phyloP scores from a whole-genome alignment of 2,113 vertebrate genomes.

The Nematolebias whitei region DNA sequence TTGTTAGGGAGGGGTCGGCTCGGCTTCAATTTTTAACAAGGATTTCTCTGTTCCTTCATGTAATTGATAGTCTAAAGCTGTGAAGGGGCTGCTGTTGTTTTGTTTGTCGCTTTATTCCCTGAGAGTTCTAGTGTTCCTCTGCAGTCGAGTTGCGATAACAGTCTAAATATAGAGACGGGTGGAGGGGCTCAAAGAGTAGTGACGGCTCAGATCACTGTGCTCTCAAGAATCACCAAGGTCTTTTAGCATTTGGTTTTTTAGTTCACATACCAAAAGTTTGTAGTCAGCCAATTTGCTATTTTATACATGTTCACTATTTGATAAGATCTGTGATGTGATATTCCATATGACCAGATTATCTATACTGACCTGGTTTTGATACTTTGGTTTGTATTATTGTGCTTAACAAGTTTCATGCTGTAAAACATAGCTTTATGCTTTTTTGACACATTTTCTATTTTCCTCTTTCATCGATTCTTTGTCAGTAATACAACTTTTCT shows the following conservation, averaged over 20 bases:
- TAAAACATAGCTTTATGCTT: too few relatives aligned
- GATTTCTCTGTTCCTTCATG: slow-evolving; percentile 52
- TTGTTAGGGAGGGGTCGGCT: slow-evolving; percentile 36
- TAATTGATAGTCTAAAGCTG: slow-evolving; percentile 51
- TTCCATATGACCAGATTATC: too few relatives aligned
- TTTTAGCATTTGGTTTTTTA: slow-evolving; percentile 23
- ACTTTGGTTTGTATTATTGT: too few relatives aligned
- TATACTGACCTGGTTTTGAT: too few relatives aligned
- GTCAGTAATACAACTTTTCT: too few relatives aligned
- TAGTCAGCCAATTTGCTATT: not conserved
- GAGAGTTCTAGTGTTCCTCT: slow-evolving; percentile 57
- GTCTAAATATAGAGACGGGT: slow-evolving; percentile 66
- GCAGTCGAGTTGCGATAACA: slow-evolving; percentile 58
- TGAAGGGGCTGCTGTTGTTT: slow-evolving; percentile 52
- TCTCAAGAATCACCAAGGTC: slow-evolving; percentile 18
- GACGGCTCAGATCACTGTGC: slow-evolving; percentile 25
- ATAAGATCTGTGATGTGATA: not conserved
- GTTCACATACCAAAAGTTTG: not conserved
- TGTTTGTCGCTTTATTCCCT: slow-evolving; percentile 52
- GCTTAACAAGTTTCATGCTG: too few relatives aligned
- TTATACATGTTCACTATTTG: not conserved
- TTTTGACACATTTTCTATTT: too few relatives aligned
- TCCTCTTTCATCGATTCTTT: too few relatives aligned
- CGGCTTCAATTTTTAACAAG: slow-evolving; percentile 64
- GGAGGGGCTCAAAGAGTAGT: slow-evolving; percentile 27